A percentile compares a stretch with the other conserved stretches of the same genome.
Evolutionary conservation across 2,888 invertebrate species (phyloP).

Genomic region (Amiota communis): DNA sequence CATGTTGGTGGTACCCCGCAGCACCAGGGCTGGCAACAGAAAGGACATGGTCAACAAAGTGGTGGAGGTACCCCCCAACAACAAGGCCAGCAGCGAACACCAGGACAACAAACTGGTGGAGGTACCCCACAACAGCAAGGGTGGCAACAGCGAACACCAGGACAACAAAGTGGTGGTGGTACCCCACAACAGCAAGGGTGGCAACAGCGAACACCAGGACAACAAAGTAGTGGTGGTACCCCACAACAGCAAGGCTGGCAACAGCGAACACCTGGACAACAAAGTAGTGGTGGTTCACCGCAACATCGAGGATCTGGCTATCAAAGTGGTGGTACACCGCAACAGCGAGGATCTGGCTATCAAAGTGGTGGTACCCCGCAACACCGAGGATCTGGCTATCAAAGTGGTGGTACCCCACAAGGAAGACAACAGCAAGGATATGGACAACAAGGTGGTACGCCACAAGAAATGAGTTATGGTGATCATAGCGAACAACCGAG

Average conservation of each 20-base stretch:
- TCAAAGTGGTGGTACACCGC: not conserved
- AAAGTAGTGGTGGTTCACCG: not conserved
- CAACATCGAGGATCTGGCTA: not conserved
- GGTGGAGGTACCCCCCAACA: constrained; percentile 19
- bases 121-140: constrained; percentile 13
- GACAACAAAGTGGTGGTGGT: constrained; percentile 8
- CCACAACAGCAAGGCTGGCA: constrained; percentile 9
- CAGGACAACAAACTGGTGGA: constrained; percentile 8
- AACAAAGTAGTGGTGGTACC: too few relatives aligned
- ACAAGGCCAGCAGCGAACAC: not conserved
- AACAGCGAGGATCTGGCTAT: not conserved
- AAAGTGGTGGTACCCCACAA: not conserved
- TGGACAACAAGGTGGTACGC: not conserved
- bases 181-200: constrained; percentile 12
- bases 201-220: too few relatives aligned
- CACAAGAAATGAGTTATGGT: constrained; percentile 14
- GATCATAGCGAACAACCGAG: not conserved
- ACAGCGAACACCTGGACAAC: not conserved
- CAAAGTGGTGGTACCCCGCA: not conserved
- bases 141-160: not conserved
- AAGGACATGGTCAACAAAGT: not conserved
- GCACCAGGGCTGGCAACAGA: not conserved
- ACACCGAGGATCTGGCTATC: not conserved
- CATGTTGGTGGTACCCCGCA: not conserved
- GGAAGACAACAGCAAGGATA: constrained; percentile 6